Conservation (phyloP, 1,140 invertebrate genomes). For the Cyphomyrmex costatus region DNA sequence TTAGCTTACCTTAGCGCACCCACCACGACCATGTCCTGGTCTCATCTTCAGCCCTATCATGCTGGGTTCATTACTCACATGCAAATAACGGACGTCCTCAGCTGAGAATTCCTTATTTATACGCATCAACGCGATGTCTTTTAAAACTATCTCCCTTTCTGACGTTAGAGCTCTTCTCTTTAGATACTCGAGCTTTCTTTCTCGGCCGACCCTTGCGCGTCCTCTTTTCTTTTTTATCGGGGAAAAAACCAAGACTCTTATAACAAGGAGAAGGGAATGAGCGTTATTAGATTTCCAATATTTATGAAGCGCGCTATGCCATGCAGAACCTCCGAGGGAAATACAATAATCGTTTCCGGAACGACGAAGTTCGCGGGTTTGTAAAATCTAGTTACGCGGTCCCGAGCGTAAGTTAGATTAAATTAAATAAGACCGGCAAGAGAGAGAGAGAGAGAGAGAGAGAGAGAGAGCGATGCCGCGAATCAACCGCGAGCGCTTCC, state of each 20-base stretch:
- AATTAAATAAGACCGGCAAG: slow-evolving; percentile 60
- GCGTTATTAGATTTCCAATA: slow-evolving; percentile 60
- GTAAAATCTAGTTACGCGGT: slow-evolving; percentile 64
- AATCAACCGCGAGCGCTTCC: slow-evolving; percentile 66
- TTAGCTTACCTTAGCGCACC: slow-evolving; percentile 17
- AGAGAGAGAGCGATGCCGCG: slow-evolving; percentile 40
- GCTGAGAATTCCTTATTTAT: slow-evolving; percentile 33
- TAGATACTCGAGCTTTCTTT: not conserved
- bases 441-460: too few relatives aligned
- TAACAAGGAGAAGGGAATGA: slow-evolving; percentile 36
- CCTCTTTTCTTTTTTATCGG: slow-evolving; percentile 8
- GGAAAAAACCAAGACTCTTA: slow-evolving; percentile 33
- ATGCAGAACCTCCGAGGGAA: slow-evolving; percentile 47
- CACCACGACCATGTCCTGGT: slow-evolving; percentile 45
- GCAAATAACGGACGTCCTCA: slow-evolving; percentile 68
- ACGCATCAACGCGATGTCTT: slow-evolving; percentile 28
- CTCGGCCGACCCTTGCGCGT: not conserved
- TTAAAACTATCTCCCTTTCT: slow-evolving; percentile 21
- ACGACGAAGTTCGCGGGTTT: slow-evolving; percentile 57
- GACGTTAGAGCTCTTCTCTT: not conserved
- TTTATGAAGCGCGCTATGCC: slow-evolving; percentile 36
- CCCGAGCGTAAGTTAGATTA: slow-evolving; percentile 61
- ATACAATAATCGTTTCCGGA: slow-evolving; percentile 64
- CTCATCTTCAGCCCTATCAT: slow-evolving; percentile 67
- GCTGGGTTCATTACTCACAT: slow-evolving; percentile 74